Conservation (phyloP, 2,888 invertebrate species). For the Lasioglossum villosulum region DNA sequence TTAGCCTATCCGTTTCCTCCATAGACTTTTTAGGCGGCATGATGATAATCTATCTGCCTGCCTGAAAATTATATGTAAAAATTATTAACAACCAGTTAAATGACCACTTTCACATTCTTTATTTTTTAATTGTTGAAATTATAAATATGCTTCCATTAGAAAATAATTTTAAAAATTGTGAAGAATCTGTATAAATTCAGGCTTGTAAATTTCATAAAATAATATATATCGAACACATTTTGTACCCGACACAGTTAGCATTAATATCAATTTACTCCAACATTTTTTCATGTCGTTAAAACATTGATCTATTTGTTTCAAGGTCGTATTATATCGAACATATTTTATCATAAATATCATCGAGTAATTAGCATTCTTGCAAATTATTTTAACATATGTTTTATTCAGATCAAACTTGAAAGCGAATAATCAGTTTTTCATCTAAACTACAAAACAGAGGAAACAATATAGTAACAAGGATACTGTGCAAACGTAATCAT, state of each 20-base stretch:
- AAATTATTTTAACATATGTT: conserved; percentile 52
- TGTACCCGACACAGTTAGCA: no score
- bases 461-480: background rate
- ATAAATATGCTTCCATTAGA: no score
- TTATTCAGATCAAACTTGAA: background rate
- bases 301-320: background rate
- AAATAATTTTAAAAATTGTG: no score
- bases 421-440: background rate
- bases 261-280: background rate
- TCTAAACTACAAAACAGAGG: background rate
- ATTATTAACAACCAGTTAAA: background rate
- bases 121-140: no score
- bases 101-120: no score
- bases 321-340: background rate
- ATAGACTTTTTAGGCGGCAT: conserved; percentile 90
- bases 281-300: background rate
- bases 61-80: conserved; percentile 43
- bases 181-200: no score
- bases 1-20: conserved; percentile 96
- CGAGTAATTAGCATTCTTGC: background rate
- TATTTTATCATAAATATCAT: background rate
- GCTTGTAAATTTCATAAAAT: no score
- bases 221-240: no score
- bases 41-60: conserved; percentile 71
- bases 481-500: background rate